These are phyloP conservation scores for Chloroceryle inda DNA, from an alignment of 2,797 vertebrate genomes.

Conservation along the genomic window DNA sequence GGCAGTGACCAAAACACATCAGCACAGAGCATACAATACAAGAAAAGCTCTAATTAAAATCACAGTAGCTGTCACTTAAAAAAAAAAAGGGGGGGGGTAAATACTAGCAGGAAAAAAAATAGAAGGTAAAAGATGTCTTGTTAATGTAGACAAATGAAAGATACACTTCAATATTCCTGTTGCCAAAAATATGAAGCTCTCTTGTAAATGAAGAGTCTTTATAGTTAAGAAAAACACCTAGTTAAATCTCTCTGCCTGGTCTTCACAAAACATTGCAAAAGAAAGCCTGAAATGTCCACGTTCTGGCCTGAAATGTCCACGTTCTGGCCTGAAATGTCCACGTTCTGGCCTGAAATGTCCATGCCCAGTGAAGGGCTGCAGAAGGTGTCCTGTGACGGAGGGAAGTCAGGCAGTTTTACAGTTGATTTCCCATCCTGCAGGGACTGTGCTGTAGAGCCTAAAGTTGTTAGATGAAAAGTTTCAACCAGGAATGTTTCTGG, in stretches of 20 bases:
- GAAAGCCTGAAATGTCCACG: background rate
- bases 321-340: too few relatives aligned
- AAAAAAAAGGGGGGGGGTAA: background rate
- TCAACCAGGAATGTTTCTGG: background rate
- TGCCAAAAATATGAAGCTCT: background rate
- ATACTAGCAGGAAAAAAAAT: background rate
- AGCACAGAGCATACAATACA: background rate
- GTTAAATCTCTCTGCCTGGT: background rate
- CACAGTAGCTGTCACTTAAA: background rate
- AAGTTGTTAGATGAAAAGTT: background rate
- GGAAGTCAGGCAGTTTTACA: background rate
- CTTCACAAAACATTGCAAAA: background rate
- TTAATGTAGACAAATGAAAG: background rate
- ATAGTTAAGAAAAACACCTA: background rate
- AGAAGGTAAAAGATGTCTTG: background rate
- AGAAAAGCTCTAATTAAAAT: background rate
- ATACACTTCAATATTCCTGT: background rate
- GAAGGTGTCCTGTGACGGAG: background rate
- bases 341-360: background rate
- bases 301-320: too few relatives aligned
- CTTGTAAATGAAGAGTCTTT: background rate
- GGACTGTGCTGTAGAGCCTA: background rate
- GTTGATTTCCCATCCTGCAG: background rate
- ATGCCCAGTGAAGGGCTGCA: background rate
- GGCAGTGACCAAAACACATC: background rate